These are phyloP conservation scores for Plecotus auritus DNA, from an alignment of 2,113 vertebrate species.

Conservation along the genomic window DNA sequence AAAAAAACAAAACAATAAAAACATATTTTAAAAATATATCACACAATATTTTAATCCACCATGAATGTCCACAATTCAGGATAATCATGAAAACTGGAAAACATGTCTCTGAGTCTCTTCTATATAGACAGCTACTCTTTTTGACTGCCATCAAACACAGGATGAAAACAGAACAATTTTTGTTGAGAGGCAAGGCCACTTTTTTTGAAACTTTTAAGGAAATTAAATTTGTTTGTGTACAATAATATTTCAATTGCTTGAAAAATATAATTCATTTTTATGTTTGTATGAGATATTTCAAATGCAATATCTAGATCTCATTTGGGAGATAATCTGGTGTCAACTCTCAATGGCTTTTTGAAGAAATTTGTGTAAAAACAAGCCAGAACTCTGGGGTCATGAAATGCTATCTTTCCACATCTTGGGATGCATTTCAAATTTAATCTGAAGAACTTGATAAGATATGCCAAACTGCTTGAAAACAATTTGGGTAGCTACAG, in stretches of 20 bases:
- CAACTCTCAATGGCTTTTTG: constrained; percentile 56
- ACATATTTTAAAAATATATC: neutral
- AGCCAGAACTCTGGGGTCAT: neutral
- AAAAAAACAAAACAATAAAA: too few species aligned
- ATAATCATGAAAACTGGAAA: neutral
- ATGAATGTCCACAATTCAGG: neutral
- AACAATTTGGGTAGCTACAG: constrained; percentile 51
- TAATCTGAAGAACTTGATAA: constrained; percentile 46
- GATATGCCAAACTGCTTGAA: constrained; percentile 37
- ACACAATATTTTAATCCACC: neutral
- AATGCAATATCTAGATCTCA: constrained; percentile 27
- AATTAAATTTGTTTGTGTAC: neutral
- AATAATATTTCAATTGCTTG: constrained; percentile 16
- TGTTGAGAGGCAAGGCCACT: constrained; percentile 24
- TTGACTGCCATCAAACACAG: neutral
- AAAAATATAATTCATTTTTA: neutral
- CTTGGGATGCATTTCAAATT: constrained; percentile 51
- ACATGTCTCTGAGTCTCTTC: neutral
- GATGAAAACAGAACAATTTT: constrained; percentile 37
- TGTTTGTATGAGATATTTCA: constrained; percentile 28
- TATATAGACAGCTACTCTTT: neutral
- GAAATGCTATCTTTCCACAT: constrained; percentile 55
- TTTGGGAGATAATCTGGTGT: neutral
- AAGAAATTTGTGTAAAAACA: constrained; percentile 37
- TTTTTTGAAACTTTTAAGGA: constrained; percentile 55